Percentiles rank a stretch among this genome's conserved stretches.
Evolutionary conservation across 1,140 invertebrate genomes (phyloP).

Genomic region (Ylistrum balloti): DNA sequence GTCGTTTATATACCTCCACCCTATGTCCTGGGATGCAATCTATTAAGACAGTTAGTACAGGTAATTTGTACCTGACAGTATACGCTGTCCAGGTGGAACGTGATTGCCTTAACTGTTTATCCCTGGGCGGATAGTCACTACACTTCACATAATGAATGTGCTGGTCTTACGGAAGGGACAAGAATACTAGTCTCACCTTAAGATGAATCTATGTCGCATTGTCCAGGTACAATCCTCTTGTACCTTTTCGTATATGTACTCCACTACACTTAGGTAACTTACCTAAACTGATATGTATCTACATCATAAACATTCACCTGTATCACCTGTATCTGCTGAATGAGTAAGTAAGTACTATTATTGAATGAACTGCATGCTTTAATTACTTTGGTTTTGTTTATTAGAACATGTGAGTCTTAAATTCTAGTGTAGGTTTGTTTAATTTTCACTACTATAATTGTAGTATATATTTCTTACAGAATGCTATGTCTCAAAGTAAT

Average conservation of each 20-base stretch:
- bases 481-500: too few relatives aligned
- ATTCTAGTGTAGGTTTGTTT: too few relatives aligned
- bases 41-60: neutral
- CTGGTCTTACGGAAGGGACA: neutral
- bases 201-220: slow-evolving; percentile 2
- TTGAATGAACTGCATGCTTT: too few relatives aligned
- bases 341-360: neutral
- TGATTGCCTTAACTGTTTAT: neutral
- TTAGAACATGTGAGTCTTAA: too few relatives aligned
- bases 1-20: neutral
- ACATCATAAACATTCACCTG: neutral
- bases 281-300: neutral
- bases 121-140: neutral
- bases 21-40: neutral
- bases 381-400: too few relatives aligned
- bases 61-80: slow-evolving; percentile 20
- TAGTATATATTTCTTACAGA: too few relatives aligned
- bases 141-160: neutral
- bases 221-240: neutral
- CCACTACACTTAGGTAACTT: neutral
- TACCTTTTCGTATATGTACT: neutral
- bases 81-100: neutral
- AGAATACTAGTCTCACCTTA: slow-evolving; percentile 34
- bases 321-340: neutral
- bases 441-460: too few relatives aligned